Conservation (phyloP, 2,113 vertebrate genomes). For the Mugil cephalus region DNA sequence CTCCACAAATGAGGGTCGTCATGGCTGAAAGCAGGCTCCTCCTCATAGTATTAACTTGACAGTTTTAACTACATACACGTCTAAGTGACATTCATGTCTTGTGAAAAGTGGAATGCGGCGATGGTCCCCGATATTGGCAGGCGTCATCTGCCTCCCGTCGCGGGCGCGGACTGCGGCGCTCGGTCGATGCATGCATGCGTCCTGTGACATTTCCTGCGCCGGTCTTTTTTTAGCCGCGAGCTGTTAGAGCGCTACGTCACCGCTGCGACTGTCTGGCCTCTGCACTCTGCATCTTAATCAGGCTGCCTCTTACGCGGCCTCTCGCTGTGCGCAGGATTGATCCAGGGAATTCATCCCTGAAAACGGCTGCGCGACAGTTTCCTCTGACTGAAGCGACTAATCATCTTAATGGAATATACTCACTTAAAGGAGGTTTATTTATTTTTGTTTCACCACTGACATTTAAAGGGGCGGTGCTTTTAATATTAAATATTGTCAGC, state of each 20-base stretch:
- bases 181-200: conserved; percentile 48
- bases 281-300: conserved; percentile 67
- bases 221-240: conserved; percentile 68
- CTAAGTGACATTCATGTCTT: background rate
- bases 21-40: too few species aligned
- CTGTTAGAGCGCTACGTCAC: conserved; percentile 59
- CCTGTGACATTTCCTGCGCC: conserved; percentile 61
- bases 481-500: too few species aligned
- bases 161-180: conserved; percentile 3
- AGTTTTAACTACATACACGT: too few species aligned
- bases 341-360: conserved; percentile 3
- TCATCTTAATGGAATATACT: background rate
- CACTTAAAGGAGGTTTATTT: background rate
- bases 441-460: background rate
- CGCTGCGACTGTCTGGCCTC: conserved; percentile 57
- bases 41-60: too few species aligned
- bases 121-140: background rate
- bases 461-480: too few species aligned
- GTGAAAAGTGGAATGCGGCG: background rate
- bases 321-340: conserved; percentile 8
- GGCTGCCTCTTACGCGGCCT: conserved; percentile 1
- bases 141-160: conserved; percentile 40
- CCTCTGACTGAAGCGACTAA: background rate
- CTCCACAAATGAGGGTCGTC: too few species aligned
- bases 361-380: background rate